phyloP scores from a whole-genome alignment of 2,888 invertebrate genomes.

The Ormia ochracea region DNA sequence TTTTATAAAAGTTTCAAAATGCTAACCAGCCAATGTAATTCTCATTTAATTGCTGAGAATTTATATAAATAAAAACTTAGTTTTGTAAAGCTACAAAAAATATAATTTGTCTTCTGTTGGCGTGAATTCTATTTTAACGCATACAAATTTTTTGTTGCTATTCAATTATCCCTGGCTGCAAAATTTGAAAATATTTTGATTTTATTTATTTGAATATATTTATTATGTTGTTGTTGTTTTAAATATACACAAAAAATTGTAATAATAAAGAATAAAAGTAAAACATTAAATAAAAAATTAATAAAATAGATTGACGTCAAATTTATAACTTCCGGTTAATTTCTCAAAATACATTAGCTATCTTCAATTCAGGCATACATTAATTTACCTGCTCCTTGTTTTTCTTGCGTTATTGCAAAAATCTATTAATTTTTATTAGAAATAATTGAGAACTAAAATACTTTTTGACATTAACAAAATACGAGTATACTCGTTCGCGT shows the following conservation, averaged over 20 bases:
- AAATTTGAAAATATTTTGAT: not conserved
- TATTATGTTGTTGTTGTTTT: constrained; percentile 38
- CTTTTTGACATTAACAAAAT: too few species aligned
- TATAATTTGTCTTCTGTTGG: too few species aligned
- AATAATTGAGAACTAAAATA: too few species aligned
- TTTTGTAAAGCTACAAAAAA: too few species aligned
- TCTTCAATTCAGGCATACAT: not conserved
- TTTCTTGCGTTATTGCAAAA: not conserved
- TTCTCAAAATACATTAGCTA: constrained; percentile 46
- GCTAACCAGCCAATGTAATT: too few species aligned
- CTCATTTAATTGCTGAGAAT: too few species aligned
- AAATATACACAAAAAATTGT: constrained; percentile 37
- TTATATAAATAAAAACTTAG: too few species aligned
- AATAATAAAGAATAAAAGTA: constrained; percentile 37
- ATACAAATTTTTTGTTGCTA: too few species aligned
- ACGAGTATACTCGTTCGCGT: too few species aligned
- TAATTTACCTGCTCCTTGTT: not conserved
- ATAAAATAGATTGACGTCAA: constrained; percentile 8
- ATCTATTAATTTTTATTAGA: not conserved
- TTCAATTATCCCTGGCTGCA: constrained; percentile 30
- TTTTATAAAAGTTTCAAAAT: too few species aligned
- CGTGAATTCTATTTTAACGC: too few species aligned
- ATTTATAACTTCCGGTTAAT: constrained; percentile 41
- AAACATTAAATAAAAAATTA: constrained; percentile 39
- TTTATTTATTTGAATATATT: constrained; percentile 39